phyloP scores from a whole-genome alignment of 2,888 invertebrate genomes.

The Callinectes sapidus region DNA sequence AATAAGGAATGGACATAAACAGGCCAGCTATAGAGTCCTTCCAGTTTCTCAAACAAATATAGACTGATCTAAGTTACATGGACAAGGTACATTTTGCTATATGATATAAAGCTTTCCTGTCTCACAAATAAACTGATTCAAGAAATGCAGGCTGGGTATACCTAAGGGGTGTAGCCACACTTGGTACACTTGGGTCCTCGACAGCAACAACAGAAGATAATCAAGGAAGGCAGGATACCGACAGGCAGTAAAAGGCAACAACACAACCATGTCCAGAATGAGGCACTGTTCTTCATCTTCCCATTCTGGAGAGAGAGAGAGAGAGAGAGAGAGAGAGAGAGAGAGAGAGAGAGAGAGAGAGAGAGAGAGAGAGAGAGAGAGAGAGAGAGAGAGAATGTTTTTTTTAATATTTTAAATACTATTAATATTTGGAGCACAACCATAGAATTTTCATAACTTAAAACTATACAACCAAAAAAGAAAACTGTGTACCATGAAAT shows the following conservation, averaged over 20 bases:
- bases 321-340: background rate
- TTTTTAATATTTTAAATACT: background rate
- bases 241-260: conserved; percentile 43
- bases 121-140: background rate
- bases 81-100: background rate
- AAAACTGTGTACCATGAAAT: no score
- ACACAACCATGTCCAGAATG: conserved; percentile 56
- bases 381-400: background rate
- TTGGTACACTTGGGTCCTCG: conserved; percentile 56
- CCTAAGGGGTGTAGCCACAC: conserved; percentile 59
- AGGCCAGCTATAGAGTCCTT: conserved; percentile 1
- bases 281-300: conserved; percentile 52
- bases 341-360: background rate
- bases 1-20: background rate
- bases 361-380: background rate
- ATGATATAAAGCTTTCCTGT: background rate
- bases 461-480: no score
- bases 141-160: background rate
- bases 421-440: background rate
- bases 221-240: conserved; percentile 57
- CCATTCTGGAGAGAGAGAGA: conserved; percentile 55
- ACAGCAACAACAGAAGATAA: conserved; percentile 64
- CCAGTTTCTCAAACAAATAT: background rate
- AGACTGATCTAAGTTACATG: background rate
- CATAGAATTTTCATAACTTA: no score